Base-by-base conservation (phyloP, 1,140 invertebrate genomes). In the Dendrolimus punctatus region DNA sequence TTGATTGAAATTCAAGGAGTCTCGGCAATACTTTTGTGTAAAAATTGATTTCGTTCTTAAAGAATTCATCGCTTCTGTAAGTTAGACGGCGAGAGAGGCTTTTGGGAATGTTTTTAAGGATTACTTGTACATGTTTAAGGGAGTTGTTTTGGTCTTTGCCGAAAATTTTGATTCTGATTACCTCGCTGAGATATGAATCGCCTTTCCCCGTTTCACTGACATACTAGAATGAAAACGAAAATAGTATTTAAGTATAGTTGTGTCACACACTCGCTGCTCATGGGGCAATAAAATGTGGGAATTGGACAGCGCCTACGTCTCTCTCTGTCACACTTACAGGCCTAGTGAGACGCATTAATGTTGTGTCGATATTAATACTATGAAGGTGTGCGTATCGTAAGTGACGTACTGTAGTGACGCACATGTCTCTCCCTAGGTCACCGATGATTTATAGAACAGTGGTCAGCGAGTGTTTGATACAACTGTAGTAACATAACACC, bases 41-140 rank as follows among this genome's bases (percentile, higher is more conserved):
- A 65, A 93, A 93, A 46, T 76, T 66, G 6, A 92, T 90, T 79
- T 93, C 92, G 64, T 93, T 93, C 51, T 77, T 72, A 58, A 93
- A 93, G 64, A 93, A 93, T 39, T 92, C 91, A n/a, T 76, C 58
- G 36, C 90, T 92, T 47, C 90, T 87, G 60, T 89, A 93, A 0
- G 92, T 90, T 39, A 91, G 90, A 7, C 90, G 86, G 10, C 91
- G 75, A 4, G 88, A 90, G 4, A 90, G 50, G 61, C 90, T 93
- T 49, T 88, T 87, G 0, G 92, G 91, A 53, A 93, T 85, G 5
- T 86, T 85, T 71, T 93, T 93, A 0, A 92, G 81, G 5, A 93
- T 85, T 2, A 92, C 68, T 62, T 88, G 88, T 5, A 90, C 60
- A 10, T 74, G 51, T 64, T 70, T 76, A 4, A 62, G 39, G 57